phyloP scores from a whole-genome alignment of 2,113 vertebrate species.

The Symphodus melops region DNA sequence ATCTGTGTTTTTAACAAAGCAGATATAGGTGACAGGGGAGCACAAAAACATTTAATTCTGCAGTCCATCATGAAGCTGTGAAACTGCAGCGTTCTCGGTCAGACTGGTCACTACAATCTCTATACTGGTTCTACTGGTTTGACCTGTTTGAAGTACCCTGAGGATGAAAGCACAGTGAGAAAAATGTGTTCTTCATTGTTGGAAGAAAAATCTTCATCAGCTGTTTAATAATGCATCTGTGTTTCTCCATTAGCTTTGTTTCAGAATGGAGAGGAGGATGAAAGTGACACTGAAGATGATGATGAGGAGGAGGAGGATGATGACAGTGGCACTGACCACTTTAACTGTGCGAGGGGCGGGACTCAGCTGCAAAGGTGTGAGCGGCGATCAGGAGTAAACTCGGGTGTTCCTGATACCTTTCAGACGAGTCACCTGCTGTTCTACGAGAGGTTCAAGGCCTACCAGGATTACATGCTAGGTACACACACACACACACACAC shows the following conservation, averaged over 20 bases:
- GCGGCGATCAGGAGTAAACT: slow-evolving; percentile 56
- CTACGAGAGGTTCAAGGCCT: slow-evolving; percentile 93
- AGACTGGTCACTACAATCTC: neutral
- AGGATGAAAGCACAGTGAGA: neutral
- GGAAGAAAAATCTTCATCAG: no score
- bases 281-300: slow-evolving; percentile 41
- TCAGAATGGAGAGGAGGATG: slow-evolving; percentile 63
- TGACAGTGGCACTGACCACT: slow-evolving; percentile 83
- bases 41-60: no score
- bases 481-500: neutral
- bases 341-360: slow-evolving; percentile 69
- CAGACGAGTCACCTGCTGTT: slow-evolving; percentile 90
- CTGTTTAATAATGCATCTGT: neutral
- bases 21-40: no score
- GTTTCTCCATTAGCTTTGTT: slow-evolving; percentile 68
- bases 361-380: slow-evolving; percentile 80
- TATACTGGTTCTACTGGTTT: neutral
- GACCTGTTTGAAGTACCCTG: neutral
- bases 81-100: neutral
- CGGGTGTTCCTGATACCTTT: slow-evolving; percentile 87
- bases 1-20: no score
- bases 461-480: slow-evolving; percentile 97
- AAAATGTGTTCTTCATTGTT: no score
- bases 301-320: slow-evolving; percentile 76
- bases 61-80: neutral